Percentiles rank a stretch among this genome's conserved stretches.
Conservation (phyloP, 2,797 vertebrate genomes). For the Onychomys leucogaster region DNA sequence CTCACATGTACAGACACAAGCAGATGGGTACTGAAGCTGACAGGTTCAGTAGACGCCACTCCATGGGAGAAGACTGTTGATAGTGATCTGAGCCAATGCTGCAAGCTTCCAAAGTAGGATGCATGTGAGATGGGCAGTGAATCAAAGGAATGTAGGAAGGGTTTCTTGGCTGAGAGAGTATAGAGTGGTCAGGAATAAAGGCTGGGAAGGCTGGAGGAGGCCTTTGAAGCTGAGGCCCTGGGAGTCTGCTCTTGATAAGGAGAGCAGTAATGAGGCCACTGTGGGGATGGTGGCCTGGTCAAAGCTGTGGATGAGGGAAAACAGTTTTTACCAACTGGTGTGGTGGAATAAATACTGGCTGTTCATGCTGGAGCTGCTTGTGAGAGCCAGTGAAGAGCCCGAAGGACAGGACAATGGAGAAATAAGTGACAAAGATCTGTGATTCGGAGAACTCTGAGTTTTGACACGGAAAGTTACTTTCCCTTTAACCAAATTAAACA, state of each 20-base stretch:
- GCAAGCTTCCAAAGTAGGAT: not conserved
- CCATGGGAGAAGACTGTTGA: not conserved
- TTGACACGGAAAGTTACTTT: slow-evolving; percentile 8
- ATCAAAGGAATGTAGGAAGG: slow-evolving; percentile 13
- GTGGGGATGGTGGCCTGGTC: slow-evolving; percentile 14
- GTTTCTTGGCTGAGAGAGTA: slow-evolving; percentile 52
- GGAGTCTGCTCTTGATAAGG: slow-evolving; percentile 57
- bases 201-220: slow-evolving; percentile 58
- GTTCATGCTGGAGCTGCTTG: not conserved
- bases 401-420: slow-evolving; percentile 15
- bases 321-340: slow-evolving; percentile 24
- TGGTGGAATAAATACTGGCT: not conserved
- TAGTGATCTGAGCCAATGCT: not conserved
- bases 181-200: slow-evolving; percentile 27
- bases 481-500: slow-evolving; percentile 35
- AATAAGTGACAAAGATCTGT: slow-evolving; percentile 47
- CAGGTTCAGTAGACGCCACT: not conserved
- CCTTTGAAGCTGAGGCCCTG: slow-evolving; percentile 54
- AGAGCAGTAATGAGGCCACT: not conserved
- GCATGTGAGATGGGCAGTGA: not conserved
- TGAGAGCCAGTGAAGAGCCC: slow-evolving; percentile 13
- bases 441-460: slow-evolving; percentile 25
- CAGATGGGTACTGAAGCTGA: not conserved
- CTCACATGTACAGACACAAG: not conserved
- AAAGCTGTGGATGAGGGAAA: slow-evolving; percentile 61